A percentile compares a stretch with the other conserved stretches of the same genome.
phyloP scores from a whole-genome alignment of 2,113 vertebrate species.

The Haemorhous mexicanus region DNA sequence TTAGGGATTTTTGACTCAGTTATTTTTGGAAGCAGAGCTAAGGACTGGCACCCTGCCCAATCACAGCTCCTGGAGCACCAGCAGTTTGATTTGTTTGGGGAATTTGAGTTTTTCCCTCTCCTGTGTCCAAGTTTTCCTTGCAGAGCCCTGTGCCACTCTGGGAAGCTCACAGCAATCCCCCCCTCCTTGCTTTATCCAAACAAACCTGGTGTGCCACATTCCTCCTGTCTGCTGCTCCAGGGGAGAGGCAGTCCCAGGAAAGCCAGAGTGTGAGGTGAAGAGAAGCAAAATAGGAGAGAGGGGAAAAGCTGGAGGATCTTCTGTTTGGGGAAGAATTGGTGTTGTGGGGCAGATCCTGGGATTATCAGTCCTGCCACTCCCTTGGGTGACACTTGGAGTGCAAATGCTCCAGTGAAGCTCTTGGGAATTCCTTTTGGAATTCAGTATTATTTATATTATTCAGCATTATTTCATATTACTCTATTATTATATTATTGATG shows the following conservation, averaged over 20 bases:
- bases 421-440: not conserved
- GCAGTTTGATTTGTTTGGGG: not conserved
- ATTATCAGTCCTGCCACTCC: fast-evolving
- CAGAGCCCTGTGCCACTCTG: not conserved
- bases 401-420: not conserved
- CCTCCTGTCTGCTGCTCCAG: not conserved
- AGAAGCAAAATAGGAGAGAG: not conserved
- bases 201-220: constrained; percentile 4
- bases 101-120: not conserved
- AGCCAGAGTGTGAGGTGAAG: not conserved
- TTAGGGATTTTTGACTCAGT: not conserved
- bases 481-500: not conserved
- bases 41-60: not conserved
- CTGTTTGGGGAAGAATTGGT: no score
- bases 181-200: not conserved
- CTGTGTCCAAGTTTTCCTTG: not conserved
- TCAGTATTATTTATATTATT: not conserved
- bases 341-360: not conserved
- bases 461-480: not conserved
- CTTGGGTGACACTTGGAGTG: not conserved
- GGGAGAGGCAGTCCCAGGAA: not conserved
- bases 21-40: not conserved
- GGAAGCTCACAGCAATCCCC: not conserved
- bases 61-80: not conserved
- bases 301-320: not conserved